Conservation (phyloP, 2,888 invertebrate genomes). For the Carterocephalus palaemon region DNA sequence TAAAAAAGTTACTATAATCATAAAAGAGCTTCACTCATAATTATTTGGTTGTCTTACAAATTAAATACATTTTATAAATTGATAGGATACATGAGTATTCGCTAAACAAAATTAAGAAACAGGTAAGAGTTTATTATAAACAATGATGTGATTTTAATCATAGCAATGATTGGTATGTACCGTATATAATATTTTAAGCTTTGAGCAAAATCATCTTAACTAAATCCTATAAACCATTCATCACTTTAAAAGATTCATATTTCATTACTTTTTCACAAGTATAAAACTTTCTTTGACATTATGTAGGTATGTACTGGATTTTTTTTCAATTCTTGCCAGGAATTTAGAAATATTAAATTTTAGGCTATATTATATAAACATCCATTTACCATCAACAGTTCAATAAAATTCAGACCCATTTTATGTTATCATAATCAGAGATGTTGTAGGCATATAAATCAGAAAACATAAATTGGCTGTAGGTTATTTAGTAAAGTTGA, state of each 20-base stretch:
- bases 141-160: background rate
- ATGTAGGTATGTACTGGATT: too few species aligned
- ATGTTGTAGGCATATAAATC: background rate
- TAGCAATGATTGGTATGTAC: conserved; percentile 30
- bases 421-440: conserved; percentile 22
- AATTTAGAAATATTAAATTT: conserved; percentile 49
- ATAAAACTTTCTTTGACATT: conserved; percentile 61
- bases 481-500: too few species aligned
- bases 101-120: conserved; percentile 28
- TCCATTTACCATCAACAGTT: conserved; percentile 45
- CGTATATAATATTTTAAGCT: conserved; percentile 44
- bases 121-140: conserved; percentile 21
- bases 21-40: conserved; percentile 54
- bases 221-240: conserved; percentile 38
- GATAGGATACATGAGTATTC: conserved; percentile 62
- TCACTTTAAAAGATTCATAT: conserved; percentile 37
- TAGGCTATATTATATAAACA: conserved; percentile 59
- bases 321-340: conserved; percentile 41
- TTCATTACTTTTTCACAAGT: conserved; percentile 52
- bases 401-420: conserved; percentile 28
- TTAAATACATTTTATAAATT: conserved; percentile 49
- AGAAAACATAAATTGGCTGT: too few species aligned
- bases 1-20: conserved; percentile 67
- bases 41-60: conserved; percentile 66
- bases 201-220: conserved; percentile 59